phyloP scores from a whole-genome alignment of 2,113 vertebrate genomes.

The Trematomus loennbergii region DNA sequence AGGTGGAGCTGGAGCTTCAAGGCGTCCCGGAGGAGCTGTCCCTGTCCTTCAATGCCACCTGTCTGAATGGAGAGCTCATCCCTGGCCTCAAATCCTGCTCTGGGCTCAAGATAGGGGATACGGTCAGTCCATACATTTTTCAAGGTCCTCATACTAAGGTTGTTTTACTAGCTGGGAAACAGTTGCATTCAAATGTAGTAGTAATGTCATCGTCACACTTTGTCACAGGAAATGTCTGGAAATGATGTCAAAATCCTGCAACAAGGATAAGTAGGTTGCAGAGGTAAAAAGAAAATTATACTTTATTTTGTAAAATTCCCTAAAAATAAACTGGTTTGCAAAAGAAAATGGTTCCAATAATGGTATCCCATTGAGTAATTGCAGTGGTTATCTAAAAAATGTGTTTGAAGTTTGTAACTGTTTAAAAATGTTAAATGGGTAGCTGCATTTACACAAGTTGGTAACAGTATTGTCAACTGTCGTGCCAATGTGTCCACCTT shows the following conservation, averaged over 20 bases:
- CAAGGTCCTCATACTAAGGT: no score
- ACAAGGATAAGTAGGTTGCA: background rate
- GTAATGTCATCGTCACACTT: background rate
- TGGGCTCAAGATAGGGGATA: constrained; percentile 95
- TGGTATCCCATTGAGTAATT: no score
- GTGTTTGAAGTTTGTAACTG: background rate
- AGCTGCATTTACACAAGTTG: background rate
- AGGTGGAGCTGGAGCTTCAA: constrained; percentile 93
- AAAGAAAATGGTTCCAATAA: background rate
- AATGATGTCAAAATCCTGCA: background rate
- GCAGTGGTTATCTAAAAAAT: background rate
- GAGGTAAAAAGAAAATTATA: background rate
- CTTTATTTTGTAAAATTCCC: constrained; percentile 1
- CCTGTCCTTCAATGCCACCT: constrained; percentile 94
- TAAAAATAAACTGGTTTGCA: background rate
- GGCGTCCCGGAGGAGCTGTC: constrained; percentile 93
- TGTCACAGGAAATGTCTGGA: background rate
- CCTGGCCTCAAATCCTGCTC: constrained; percentile 92
- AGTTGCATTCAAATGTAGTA: background rate
- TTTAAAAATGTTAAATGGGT: background rate
- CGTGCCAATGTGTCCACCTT: background rate
- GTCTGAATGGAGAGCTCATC: constrained; percentile 90
- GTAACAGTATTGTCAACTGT: background rate
- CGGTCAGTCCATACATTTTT: constrained; percentile 85
- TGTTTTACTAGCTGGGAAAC: background rate